Conservation (phyloP, 2,113 vertebrate species). For the Oostethus manadensis region DNA sequence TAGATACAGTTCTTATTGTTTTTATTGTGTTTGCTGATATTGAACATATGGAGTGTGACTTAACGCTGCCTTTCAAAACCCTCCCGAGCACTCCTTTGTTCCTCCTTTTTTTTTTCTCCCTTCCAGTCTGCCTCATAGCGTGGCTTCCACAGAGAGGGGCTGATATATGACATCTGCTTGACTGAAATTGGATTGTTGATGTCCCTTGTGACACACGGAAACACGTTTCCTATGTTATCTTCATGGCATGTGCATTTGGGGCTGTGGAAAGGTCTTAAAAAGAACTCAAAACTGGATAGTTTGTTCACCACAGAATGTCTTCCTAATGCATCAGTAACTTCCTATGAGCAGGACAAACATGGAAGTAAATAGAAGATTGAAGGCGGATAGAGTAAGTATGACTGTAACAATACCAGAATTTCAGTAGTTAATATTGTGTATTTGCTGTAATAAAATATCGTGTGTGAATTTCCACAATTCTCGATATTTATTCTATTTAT, state of each 20-base stretch:
- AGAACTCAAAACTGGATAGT: neutral
- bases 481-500: no score
- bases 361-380: conserved; percentile 3
- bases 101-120: conserved; percentile 22
- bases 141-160: conserved; percentile 51
- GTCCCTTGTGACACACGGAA: conserved; percentile 63
- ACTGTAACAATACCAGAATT: neutral
- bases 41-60: conserved; percentile 44
- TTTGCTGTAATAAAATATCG: no score
- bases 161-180: conserved; percentile 75
- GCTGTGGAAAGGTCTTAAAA: neutral
- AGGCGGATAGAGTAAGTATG: conserved; percentile 22
- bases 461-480: no score
- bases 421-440: no score
- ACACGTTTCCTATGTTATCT: conserved; percentile 52
- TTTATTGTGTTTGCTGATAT: conserved; percentile 16
- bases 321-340: conserved; percentile 6
- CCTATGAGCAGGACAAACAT: conserved; percentile 3
- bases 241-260: conserved; percentile 33
- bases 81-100: conserved; percentile 58
- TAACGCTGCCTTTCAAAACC: conserved; percentile 37
- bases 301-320: conserved; percentile 13
- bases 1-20: conserved; percentile 32
- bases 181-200: conserved; percentile 61
- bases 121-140: conserved; percentile 23